Conservation (phyloP, 2,888 invertebrate genomes). For the Dione juno region DNA sequence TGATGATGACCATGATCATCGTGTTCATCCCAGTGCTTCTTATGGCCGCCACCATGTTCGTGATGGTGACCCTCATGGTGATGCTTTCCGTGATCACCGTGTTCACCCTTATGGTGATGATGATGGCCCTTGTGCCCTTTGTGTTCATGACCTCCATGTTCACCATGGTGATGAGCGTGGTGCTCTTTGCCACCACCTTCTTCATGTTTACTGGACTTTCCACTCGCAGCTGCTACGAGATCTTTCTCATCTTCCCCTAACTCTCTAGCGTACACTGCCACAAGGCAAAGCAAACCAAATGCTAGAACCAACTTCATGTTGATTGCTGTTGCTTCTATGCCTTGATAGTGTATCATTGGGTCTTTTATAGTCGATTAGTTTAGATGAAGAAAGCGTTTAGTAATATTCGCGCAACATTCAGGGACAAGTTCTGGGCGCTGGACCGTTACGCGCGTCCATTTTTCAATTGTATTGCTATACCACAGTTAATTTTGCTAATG, state of each 20-base stretch:
- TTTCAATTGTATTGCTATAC: constrained; percentile 46
- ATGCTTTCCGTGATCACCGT: constrained; percentile 73
- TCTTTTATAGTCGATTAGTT: constrained; percentile 73
- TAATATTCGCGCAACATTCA: constrained; percentile 64
- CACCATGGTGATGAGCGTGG: constrained; percentile 73
- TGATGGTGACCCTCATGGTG: constrained; percentile 74
- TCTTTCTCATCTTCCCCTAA: constrained; percentile 71
- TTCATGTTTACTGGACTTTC: constrained; percentile 68
- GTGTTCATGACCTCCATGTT: constrained; percentile 73
- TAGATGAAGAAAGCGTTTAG: constrained; percentile 73
- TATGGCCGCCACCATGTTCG: constrained; percentile 74
- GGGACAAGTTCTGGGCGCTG: constrained; percentile 58
- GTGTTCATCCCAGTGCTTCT: constrained; percentile 74
- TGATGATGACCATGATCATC: constrained; percentile 76
- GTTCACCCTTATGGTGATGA: constrained; percentile 77
- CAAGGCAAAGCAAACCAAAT: constrained; percentile 70
- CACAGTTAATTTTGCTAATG: constrained; percentile 37
- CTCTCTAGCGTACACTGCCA: constrained; percentile 69
- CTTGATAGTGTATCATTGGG: constrained; percentile 51
- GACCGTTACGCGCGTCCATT: constrained; percentile 63
- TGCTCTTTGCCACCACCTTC: constrained; percentile 76
- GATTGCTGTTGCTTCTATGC: constrained; percentile 57
- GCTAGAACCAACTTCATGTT: constrained; percentile 75
- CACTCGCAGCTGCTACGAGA: constrained; percentile 73
- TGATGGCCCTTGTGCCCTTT: constrained; percentile 79